These are phyloP conservation scores for Lomographa bimaculata DNA, from an alignment of 2,888 invertebrate genomes.

Conservation along the genomic window DNA sequence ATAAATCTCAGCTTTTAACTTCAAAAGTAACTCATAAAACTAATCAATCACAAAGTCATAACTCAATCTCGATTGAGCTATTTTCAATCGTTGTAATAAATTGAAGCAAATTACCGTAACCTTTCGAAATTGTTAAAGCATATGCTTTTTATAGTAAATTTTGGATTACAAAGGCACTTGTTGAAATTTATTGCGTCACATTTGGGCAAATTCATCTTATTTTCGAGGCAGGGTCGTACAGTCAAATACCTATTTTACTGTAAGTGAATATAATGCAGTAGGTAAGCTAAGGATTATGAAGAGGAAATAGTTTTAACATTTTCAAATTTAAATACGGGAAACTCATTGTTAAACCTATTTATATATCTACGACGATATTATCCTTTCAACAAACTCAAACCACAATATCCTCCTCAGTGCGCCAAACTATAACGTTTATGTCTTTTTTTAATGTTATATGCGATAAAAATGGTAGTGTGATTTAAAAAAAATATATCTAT, in stretches of 20 bases:
- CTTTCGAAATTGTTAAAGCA: constrained; percentile 14
- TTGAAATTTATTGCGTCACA: constrained; percentile 29
- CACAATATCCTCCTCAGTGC: too few species aligned
- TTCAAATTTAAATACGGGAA: too few species aligned
- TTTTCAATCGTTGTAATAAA: constrained; percentile 9
- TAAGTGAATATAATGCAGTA: constrained; percentile 1
- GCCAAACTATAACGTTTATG: too few species aligned
- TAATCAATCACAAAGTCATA: constrained; percentile 13
- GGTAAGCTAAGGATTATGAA: too few species aligned
- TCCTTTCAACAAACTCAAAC: too few species aligned
- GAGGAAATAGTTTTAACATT: too few species aligned
- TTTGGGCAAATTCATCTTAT: constrained; percentile 30
- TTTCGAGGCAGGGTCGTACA: constrained; percentile 25
- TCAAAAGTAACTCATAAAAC: constrained; percentile 5
- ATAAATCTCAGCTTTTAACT: constrained; percentile 1
- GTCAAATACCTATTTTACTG: constrained; percentile 19
- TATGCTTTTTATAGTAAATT: constrained; percentile 25
- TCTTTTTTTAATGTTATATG: too few species aligned
- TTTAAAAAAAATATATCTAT: too few species aligned
- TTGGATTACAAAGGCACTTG: constrained; percentile 23
- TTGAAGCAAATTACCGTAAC: constrained; percentile 1
- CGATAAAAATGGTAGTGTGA: too few species aligned
- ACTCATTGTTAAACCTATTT: too few species aligned
- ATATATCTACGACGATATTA: too few species aligned
- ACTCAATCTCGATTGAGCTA: constrained; percentile 4